Evolutionary conservation across 2,797 vertebrate genomes (phyloP).

Genomic region (Toxotes lorentzi): DNA sequence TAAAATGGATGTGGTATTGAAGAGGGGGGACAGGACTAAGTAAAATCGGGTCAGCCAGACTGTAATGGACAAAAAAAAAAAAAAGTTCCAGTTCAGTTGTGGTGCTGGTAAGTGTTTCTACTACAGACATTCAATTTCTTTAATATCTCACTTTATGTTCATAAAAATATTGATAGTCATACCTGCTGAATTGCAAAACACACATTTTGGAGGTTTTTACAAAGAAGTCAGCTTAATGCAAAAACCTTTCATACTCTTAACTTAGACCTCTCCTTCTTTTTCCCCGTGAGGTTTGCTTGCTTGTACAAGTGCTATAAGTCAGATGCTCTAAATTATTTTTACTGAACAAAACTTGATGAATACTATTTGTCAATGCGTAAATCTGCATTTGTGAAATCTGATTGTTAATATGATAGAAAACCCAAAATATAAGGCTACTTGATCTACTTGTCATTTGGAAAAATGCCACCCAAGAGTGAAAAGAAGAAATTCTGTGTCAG

Average conservation of each 20-base stretch:
- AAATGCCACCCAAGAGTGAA: neutral
- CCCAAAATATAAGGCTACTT: neutral
- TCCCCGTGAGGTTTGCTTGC: neutral
- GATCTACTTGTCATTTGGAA: neutral
- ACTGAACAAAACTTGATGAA: neutral
- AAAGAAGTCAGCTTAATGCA: neutral
- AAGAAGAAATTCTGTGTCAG: neutral
- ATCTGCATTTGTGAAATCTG: neutral
- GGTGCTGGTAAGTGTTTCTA: neutral
- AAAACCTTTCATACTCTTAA: neutral
- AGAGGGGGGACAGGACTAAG: constrained; percentile 24
- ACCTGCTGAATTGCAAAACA: neutral
- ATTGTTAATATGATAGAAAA: too few relatives aligned
- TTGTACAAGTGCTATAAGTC: neutral
- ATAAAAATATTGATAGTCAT: neutral
- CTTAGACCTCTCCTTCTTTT: neutral
- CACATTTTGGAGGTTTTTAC: neutral
- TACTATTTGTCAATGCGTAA: too few relatives aligned
- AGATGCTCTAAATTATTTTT: neutral
- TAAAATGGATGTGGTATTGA: constrained; percentile 49
- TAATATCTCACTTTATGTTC: neutral
- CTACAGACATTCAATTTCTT: neutral
- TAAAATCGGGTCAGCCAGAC: constrained; percentile 40
- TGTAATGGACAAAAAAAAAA: neutral
- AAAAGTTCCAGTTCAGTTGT: neutral